Base-by-base conservation (phyloP, 2,888 invertebrate species). In the Microctonus hyperodae region DNA sequence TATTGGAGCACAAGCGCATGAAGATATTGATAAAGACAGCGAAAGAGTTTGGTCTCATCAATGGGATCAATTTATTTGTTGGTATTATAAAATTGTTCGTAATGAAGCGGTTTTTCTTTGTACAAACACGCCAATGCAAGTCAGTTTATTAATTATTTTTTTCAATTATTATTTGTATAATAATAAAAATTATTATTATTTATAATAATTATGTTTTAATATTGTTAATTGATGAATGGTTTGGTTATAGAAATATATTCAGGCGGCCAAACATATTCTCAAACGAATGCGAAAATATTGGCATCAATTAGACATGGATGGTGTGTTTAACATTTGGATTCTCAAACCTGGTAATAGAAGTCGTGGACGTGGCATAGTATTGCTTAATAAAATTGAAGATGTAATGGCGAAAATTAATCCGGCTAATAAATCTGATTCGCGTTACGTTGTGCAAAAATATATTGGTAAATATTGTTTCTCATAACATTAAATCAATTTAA, bases 381-480 rank as follows among this genome's bases (percentile, higher is more conserved):
- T 96, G 58, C 91, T 94, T 87, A 93, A 94, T 82, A 91, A 90
- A 76, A 87, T 97, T 31, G 93, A 94, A 75, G 94, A 95, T 76
- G 95, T 97, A 64, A 84, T 94, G 72, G 89, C 89, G 28, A 87
- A 90, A 62, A 87, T 92, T n/a, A 84, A 80, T 64, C 81, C 82
- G 0, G 74, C 76, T n/a, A 80, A 78, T 60, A 84, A 83, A 69
- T 74, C 78, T 31, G 91, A 91, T 79, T 88, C 90, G 79, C 89
- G 93, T 87, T 97, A 92, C 83, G 95, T 97, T 58, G 93, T 97
- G 11, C 97, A 97, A 83, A 97, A 97, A 85, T 97, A 97, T 82
- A 95, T 97, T 76, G 96, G 96, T 95, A 87, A 58, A 11, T 48
- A 40, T 58, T 44, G 60, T 53, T 23, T 25, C 11, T 40, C 44